Evolutionary conservation across 2,797 vertebrate genomes (phyloP).

Genomic region (Propithecus perrieri): DNA sequence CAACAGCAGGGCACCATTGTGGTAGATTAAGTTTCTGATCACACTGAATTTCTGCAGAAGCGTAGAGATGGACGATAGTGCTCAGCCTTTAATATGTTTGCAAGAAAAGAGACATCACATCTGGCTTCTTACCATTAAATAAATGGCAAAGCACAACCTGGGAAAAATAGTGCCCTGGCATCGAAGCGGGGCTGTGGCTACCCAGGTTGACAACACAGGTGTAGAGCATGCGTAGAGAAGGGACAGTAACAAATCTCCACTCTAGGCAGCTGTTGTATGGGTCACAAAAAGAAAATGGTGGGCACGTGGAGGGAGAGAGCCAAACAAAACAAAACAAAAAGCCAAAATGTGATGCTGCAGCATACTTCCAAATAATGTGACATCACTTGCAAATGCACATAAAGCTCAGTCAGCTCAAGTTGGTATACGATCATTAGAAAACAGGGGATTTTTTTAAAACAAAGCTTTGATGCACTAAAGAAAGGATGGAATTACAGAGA

Average conservation of each 20-base stretch:
- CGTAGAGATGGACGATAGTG: not conserved
- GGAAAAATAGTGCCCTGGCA: not conserved
- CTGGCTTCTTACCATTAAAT: constrained; percentile 54
- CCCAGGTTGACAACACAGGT: not conserved
- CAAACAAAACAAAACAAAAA: constrained; percentile 20
- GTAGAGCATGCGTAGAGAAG: not conserved
- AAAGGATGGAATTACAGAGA: constrained; percentile 32
- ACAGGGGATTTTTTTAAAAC: not conserved
- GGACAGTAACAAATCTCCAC: not conserved
- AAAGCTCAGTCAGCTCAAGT: not conserved
- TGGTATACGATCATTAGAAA: not conserved
- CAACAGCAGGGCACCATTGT: not conserved
- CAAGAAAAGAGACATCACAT: constrained; percentile 40
- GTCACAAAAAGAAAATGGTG: constrained; percentile 28
- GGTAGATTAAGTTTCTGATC: not conserved
- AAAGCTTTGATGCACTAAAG: not conserved
- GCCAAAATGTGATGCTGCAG: not conserved
- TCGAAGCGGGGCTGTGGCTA: not conserved
- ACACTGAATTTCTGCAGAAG: constrained; percentile 2
- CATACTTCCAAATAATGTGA: not conserved
- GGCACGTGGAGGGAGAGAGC: not conserved
- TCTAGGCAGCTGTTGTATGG: not conserved
- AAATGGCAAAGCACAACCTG: constrained; percentile 18
- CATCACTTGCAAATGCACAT: constrained; percentile 18
- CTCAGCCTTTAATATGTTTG: constrained; percentile 17